Evolutionary conservation across 2,797 vertebrate species (phyloP).

Genomic region (Dendrocincla fuliginosa): DNA sequence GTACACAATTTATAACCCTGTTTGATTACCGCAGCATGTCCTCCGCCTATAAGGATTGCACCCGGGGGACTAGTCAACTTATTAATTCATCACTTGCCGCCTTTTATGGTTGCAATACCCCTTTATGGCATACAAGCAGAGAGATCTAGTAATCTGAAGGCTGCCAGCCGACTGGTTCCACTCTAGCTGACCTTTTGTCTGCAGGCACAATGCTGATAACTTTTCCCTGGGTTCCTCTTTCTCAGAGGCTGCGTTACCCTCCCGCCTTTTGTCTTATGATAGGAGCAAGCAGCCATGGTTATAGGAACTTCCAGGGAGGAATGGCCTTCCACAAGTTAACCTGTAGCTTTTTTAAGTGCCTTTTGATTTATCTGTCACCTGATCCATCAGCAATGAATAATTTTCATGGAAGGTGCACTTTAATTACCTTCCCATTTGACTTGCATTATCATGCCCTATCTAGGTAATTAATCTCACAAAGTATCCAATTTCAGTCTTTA

Average conservation of each 20-base stretch:
- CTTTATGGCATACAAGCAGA: conserved; percentile 79
- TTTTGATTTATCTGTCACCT: conserved; percentile 97
- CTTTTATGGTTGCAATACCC: conserved; percentile 78
- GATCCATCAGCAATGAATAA: conserved; percentile 99
- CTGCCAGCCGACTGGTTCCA: conserved; percentile 82
- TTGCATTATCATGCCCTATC: conserved; percentile 97
- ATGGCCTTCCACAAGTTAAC: conserved; percentile 88
- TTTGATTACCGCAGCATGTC: conserved; percentile 83
- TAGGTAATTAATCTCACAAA: conserved; percentile 98
- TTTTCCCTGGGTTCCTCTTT: conserved; percentile 73
- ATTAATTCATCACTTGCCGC: conserved; percentile 87
- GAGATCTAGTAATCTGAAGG: conserved; percentile 78
- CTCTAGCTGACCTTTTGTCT: conserved; percentile 86
- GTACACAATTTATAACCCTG: conserved; percentile 80
- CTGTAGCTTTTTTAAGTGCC: conserved; percentile 90
- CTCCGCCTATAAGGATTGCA: conserved; percentile 83
- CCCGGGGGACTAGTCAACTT: conserved; percentile 84
- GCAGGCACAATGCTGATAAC: conserved; percentile 81
- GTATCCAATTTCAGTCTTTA: conserved; percentile 99
- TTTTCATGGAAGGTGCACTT: conserved; percentile 99
- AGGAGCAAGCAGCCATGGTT: conserved; percentile 80
- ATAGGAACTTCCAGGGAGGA: conserved; percentile 79
- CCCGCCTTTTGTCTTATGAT: conserved; percentile 68
- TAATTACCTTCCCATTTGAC: conserved; percentile 99
- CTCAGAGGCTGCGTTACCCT: conserved; percentile 38